Evolutionary conservation across 2,113 vertebrate genomes (phyloP), one percentile per base, ranked within the genome.

Genomic region (Zosterops pallidus): DNA sequence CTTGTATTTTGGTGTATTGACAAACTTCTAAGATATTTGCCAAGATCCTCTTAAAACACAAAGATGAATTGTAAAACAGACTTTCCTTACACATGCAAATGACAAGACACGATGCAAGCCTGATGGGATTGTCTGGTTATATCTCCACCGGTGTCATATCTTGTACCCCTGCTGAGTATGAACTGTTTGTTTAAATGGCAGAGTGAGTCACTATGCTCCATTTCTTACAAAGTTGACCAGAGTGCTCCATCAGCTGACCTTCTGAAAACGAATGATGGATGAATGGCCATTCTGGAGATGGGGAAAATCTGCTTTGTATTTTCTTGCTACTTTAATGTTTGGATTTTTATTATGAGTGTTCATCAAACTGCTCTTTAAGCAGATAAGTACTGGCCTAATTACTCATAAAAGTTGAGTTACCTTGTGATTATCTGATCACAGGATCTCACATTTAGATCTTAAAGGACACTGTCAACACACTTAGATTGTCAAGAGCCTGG

Each of bases 241-340:
- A 91, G 65, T 93, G 92, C 76, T 92, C 79, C 37, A 67, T 91
- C 92, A 91, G 53, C 91, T 94, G 84, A 46, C 65, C 55, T 91
- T 68, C 83, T 41, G 71, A 86, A 29, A 68, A 82, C 80, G 80
- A 82, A 37, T 47, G 53, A 41, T 89, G 86, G 49, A 86, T 86
- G 78, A 88, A 85, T 0, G 19, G 83, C 86, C 85, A 37, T 86
- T 85, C 74, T 92, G 83, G 70, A 89, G 85, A 31, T 84, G 65
- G 65, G 64, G 64, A 78, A 68, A 89, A 90, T 75, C 60, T 71
- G 52, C 56, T 79, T 88, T 26, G 0, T 42, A 8, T 82, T 71
- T 95, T 83, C 28, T 79, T 84, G 26, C 47, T 31, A 14, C 25
- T 31, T n/a, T 29, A 25, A 53, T 41, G 11, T 74, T 88, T 46